Evolutionary conservation across 2,888 invertebrate species (phyloP), one percentile per base, ranked within the genome.

Genomic region (Ochlodes sylvanus): DNA sequence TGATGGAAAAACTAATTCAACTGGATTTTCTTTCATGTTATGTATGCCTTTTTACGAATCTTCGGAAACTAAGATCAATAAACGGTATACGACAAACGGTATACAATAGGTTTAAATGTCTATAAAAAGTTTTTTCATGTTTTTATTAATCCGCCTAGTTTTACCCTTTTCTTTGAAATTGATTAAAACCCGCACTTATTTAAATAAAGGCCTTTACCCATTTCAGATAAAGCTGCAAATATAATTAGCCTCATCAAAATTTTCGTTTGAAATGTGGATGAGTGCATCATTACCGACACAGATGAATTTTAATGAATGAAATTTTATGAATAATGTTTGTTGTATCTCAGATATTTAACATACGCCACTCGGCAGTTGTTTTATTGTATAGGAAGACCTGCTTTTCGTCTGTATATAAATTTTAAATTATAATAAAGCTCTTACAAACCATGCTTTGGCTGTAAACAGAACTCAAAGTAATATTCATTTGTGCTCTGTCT

Each of bases 171-270:
- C 42, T 12, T 58, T 44, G 9, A 32, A 14, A 0, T 32, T 6
- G 19, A 32, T 7, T 44, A 60, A 60, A 58, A 14, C 42, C 7
- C 14, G 21, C 7, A 44, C 42, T 42, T 58, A 42, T 58, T 44
- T 10, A 27, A 42, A 58, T 62, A 19, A 52, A 50, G 15, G 38
- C 62, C 52, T 62, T 62, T 52, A 62, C 50, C 19, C 50, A 19
- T 27, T 52, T 62, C 38, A 62, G 34, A 52, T 34, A 38, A 52
- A 62, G 50, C 50, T 87, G 88, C 70, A 90, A 82, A 88, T 88
- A 75, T 86, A 88, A 61, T 90, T 87, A 32, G 86, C 41, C 88
- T 90, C 82, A 72, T 88, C 86, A 64, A 83, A 74, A 72, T 66
- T 69, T 34, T 72, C 73, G 62, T 62, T 50, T 50, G 62, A 38